Conservation (phyloP, 2,888 invertebrate species). For the Caenorhabditis macrosperma region DNA sequence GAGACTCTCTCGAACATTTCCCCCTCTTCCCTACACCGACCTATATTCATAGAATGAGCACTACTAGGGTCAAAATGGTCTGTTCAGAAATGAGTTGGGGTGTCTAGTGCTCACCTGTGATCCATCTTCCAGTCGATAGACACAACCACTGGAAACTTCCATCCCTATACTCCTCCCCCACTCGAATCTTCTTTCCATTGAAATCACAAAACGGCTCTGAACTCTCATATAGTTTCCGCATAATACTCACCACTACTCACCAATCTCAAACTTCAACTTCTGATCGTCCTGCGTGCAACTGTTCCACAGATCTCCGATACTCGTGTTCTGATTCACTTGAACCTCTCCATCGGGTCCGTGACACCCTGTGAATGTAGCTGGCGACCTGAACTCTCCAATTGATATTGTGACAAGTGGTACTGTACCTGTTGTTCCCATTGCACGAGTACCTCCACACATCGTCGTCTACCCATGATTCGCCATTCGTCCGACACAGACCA, state of each 20-base stretch:
- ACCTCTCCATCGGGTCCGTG: constrained; percentile 47
- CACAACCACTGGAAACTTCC: constrained; percentile 78
- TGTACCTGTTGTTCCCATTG: constrained; percentile 43
- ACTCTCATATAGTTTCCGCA: constrained; percentile 2
- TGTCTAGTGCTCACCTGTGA: constrained; percentile 67
- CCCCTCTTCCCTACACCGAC: neutral
- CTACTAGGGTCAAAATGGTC: neutral
- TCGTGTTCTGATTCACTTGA: constrained; percentile 66
- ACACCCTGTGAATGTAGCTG: constrained; percentile 56
- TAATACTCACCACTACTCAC: constrained; percentile 50
- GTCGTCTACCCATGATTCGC: constrained; percentile 76
- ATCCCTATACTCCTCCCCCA: constrained; percentile 74
- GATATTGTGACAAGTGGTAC: too few species aligned
- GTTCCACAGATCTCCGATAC: constrained; percentile 76
- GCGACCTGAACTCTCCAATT: constrained; percentile 27
- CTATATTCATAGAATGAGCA: neutral
- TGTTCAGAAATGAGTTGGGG: neutral
- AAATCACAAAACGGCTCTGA: constrained; percentile 74
- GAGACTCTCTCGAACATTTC: neutral
- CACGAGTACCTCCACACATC: constrained; percentile 75
- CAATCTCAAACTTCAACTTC: constrained; percentile 73
- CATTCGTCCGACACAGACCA: constrained; percentile 70
- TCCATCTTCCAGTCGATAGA: constrained; percentile 77
- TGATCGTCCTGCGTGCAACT: constrained; percentile 35
- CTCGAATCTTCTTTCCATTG: constrained; percentile 62